A percentile compares a stretch with the other conserved stretches of the same genome.
Evolutionary conservation across 2,888 invertebrate species (phyloP).

Genomic region (Magallana nippona): DNA sequence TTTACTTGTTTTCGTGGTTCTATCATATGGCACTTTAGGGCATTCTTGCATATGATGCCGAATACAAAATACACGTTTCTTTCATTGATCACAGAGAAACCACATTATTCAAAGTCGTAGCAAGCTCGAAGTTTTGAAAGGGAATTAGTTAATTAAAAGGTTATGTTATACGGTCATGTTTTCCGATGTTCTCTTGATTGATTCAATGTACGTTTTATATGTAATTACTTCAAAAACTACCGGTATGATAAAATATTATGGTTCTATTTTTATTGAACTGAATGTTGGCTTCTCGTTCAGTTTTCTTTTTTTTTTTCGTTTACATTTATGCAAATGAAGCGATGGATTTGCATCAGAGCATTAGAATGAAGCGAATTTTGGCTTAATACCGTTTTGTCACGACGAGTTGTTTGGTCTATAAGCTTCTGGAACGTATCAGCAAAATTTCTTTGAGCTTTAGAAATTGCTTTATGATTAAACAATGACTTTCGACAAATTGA

Average conservation of each 20-base stretch:
- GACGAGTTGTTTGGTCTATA: neutral
- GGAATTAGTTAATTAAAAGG: no score
- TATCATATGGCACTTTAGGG: no score
- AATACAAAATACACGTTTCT: no score
- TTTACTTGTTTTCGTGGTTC: no score
- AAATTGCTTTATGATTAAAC: neutral
- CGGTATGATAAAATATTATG: neutral
- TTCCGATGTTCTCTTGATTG: no score
- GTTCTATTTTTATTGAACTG: neutral
- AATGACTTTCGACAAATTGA: neutral
- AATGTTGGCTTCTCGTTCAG: neutral
- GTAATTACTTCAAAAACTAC: no score
- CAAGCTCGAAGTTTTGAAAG: no score
- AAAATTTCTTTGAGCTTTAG: neutral
- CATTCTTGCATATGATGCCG: no score
- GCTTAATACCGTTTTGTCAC: conserved; percentile 6
- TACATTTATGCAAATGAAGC: neutral
- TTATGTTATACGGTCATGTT: no score
- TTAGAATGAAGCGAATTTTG: neutral
- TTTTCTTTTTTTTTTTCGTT: neutral
- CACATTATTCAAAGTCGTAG: no score
- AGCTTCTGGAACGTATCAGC: neutral
- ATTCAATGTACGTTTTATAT: no score
- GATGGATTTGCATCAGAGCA: neutral
- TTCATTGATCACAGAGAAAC: no score